Evolutionary conservation across 2,797 vertebrate genomes (phyloP), one percentile per base, ranked within the genome.

Genomic region (Trachops cirrhosus): DNA sequence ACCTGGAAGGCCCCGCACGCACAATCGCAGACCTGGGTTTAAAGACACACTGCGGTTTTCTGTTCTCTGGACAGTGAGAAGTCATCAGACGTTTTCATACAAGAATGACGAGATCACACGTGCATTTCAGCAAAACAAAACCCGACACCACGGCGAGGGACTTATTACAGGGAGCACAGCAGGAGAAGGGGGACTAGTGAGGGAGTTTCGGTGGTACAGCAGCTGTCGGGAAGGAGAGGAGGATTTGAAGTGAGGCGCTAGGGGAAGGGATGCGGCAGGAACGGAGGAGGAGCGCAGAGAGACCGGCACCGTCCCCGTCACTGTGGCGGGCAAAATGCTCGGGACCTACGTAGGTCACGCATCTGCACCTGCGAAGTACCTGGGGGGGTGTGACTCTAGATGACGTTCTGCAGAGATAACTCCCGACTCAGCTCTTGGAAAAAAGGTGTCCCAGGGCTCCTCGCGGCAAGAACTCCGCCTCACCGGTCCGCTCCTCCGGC

Each of bases 301-400:
- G 15, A 11, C 18, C 0, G 9, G 6, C 19, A 0, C 12, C 5
- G 1, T 12, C 29, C 6, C 0, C 5, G 0, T 34, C 29, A 1
- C 9, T n/a, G 0, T 0, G 9, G 50, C 9, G 0, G 15, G 16
- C 6, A 5, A 19, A 3, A 19, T 1, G 18, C 37, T 57, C 5
- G 1, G n/a, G 0, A 1, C 2, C 22, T 12, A 0, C 1, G 0
- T 16, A 0, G 4, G 15, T 2, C 6, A 14, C 26, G 9, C 4
- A 2, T 21, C 18, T 50, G 12, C 32, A 4, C 18, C 6, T 9
- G 1, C 5, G 12, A 14, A 2, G 1, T 6, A n/a, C 52, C n/a
- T 3, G 16, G 52, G 11, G 29, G 37, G 6, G 26, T 37, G 32
- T 5, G 1, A 14, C 15, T 59, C 52, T 4, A 14, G 48, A 12